Evolutionary conservation across 2,888 invertebrate genomes (phyloP).

Genomic region (Rhagonycha fulva): DNA sequence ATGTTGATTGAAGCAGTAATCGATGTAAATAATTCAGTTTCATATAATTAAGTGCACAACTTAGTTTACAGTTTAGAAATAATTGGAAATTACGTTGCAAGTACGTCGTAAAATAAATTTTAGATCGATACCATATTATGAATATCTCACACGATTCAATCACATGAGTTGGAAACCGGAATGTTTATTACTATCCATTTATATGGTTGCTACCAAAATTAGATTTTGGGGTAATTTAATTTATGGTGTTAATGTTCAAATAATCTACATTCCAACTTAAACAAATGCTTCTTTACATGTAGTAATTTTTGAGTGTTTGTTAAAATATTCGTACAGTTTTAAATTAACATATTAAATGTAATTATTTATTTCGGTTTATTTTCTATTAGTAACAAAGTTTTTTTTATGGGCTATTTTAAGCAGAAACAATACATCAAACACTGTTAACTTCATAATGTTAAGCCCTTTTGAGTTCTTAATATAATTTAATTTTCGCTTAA

Average conservation of each 20-base stretch:
- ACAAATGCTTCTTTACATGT: background rate
- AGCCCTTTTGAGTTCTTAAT: too few relatives aligned
- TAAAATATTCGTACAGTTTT: background rate
- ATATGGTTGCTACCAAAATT: constrained; percentile 16
- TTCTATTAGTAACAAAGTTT: too few relatives aligned
- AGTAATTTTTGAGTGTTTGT: background rate
- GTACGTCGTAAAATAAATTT: constrained; percentile 5
- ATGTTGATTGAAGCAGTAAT: background rate
- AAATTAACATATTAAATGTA: too few relatives aligned
- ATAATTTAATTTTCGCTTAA: too few relatives aligned
- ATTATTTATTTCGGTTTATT: too few relatives aligned
- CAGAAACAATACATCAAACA: too few relatives aligned
- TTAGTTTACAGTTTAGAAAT: background rate
- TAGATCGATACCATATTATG: constrained; percentile 6
- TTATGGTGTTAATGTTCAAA: constrained; percentile 15
- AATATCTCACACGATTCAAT: constrained; percentile 18
- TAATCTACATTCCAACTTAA: constrained; percentile 10
- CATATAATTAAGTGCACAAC: background rate
- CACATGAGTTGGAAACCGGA: constrained; percentile 13
- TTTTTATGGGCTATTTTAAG: too few relatives aligned
- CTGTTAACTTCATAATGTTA: too few relatives aligned
- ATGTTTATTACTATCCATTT: constrained; percentile 18
- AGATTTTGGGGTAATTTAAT: constrained; percentile 17
- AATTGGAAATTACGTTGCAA: background rate
- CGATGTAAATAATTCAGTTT: background rate